Base-by-base conservation (phyloP, 2,797 vertebrate genomes). In the Australoheros facetus region DNA sequence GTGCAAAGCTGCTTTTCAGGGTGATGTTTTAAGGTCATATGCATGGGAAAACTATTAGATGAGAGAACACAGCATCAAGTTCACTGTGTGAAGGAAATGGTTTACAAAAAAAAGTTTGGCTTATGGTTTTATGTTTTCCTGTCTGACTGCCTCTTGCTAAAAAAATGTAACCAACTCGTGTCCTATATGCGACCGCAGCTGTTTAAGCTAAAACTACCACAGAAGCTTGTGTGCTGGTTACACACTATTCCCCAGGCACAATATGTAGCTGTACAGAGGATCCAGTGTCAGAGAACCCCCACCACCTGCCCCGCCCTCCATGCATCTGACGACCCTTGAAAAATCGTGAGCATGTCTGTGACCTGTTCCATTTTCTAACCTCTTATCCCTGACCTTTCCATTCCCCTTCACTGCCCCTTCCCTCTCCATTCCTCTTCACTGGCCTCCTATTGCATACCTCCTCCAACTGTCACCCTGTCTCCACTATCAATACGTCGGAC, bases 361-460 rank as follows among this genome's bases (percentile, higher is more conserved):
- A 93, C 89, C 82, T 86, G 82, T 90, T 87, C 78, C 81, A 75
- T 92, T 90, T 90, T 89, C 75, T 82, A 75, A 60, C 79, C 83
- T 78, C 90, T 91, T 91, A 89, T 90, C 84, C 76, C 42, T 94
- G 92, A 94, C 95, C 92, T 95, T 95, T 93, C 73, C 80, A 19
- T 71, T 66, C 69, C 87, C 80, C 76, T 72, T 69, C 60, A 45
- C 42, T 53, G 4, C 21, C 62, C 78, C 56, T 48, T 66, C 42
- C 62, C 64, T 69, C 26, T 23, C 69, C 79, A 17, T 71, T 66
- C 75, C 87, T 78, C 73, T 73, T 64, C 57, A 45, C 42, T 54
- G 6, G 32, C 62, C 45, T 69, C 75, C 51, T 48, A 66, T 71
- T 7, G 17, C 56, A 77, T 37, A 71, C 56, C 75, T 39, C 77